Evolutionary conservation across 2,113 vertebrate species (phyloP).

Genomic region (Gila orcuttii): DNA sequence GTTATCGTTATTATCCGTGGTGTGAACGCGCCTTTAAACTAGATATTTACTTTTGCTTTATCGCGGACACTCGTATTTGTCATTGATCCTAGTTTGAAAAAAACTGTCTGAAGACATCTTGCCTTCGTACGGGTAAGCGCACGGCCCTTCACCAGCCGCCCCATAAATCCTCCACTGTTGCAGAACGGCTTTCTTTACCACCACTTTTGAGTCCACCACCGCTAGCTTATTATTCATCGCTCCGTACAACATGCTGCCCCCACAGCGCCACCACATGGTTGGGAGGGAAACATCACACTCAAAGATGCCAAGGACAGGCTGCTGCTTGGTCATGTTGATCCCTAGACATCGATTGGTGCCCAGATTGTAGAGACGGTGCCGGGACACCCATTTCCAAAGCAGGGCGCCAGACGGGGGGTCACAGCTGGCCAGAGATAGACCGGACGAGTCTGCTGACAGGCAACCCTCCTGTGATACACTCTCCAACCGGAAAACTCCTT

Average conservation of each 20-base stretch:
- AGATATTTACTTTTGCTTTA: background rate
- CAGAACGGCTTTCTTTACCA: conserved; percentile 73
- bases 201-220: conserved; percentile 71
- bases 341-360: conserved; percentile 85
- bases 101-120: conserved; percentile 49
- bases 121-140: conserved; percentile 87
- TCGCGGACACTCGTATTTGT: background rate
- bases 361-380: conserved; percentile 84
- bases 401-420: conserved; percentile 74
- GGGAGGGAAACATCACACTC: conserved; percentile 79
- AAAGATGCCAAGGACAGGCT: conserved; percentile 75
- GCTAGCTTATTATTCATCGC: conserved; percentile 78
- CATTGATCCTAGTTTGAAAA: background rate
- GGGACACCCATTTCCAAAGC: conserved; percentile 96
- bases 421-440: conserved; percentile 82
- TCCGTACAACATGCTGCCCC: conserved; percentile 74
- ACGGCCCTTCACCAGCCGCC: conserved; percentile 80
- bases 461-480: conserved; percentile 79
- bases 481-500: conserved; percentile 87
- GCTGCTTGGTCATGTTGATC: conserved; percentile 77
- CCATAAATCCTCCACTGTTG: conserved; percentile 81
- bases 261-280: conserved; percentile 84
- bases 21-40: background rate
- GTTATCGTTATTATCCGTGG: background rate
- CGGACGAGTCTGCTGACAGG: conserved; percentile 71